phyloP scores from a whole-genome alignment of 2,888 invertebrate genomes.

The Agriotes lineatus region DNA sequence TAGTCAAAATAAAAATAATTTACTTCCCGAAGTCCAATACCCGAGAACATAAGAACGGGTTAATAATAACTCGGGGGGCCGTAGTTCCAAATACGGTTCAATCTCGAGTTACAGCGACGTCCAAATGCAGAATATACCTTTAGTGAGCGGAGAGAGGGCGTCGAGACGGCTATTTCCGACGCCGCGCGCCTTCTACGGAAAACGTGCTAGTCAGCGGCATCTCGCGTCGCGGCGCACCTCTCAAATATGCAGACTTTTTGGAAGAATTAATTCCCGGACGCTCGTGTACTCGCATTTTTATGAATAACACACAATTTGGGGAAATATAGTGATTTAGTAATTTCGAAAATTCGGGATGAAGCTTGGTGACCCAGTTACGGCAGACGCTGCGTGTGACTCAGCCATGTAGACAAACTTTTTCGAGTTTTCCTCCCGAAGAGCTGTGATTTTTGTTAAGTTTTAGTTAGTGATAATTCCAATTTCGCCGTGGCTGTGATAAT shows the following conservation, averaged over 20 bases:
- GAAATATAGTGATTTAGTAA: too few species aligned
- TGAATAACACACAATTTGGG: too few species aligned
- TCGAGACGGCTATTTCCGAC: slow-evolving; percentile 63
- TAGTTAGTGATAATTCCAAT: background rate
- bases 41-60: slow-evolving; percentile 63
- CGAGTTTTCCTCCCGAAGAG: background rate
- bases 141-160: slow-evolving; percentile 60
- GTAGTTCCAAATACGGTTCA: slow-evolving; percentile 76
- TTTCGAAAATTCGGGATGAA: background rate
- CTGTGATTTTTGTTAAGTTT: slow-evolving; percentile 24
- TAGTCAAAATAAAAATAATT: slow-evolving; percentile 44
- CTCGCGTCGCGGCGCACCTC: slow-evolving; percentile 39
- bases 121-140: slow-evolving; percentile 74
- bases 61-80: slow-evolving; percentile 64
- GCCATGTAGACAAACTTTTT: slow-evolving; percentile 3
- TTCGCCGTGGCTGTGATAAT: slow-evolving; percentile 9
- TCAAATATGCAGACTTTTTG: slow-evolving; percentile 33
- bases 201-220: slow-evolving; percentile 45
- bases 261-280: slow-evolving; percentile 18
- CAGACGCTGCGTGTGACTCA: slow-evolving; percentile 7
- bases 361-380: slow-evolving; percentile 4
- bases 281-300: too few species aligned
- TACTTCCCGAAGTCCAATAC: slow-evolving; percentile 46
- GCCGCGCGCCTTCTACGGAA: slow-evolving; percentile 62
- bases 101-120: slow-evolving; percentile 76